Percentiles rank a stretch among this genome's conserved stretches.
phyloP scores from a whole-genome alignment of 2,888 invertebrate species.

The Ariolimax columbianus region DNA sequence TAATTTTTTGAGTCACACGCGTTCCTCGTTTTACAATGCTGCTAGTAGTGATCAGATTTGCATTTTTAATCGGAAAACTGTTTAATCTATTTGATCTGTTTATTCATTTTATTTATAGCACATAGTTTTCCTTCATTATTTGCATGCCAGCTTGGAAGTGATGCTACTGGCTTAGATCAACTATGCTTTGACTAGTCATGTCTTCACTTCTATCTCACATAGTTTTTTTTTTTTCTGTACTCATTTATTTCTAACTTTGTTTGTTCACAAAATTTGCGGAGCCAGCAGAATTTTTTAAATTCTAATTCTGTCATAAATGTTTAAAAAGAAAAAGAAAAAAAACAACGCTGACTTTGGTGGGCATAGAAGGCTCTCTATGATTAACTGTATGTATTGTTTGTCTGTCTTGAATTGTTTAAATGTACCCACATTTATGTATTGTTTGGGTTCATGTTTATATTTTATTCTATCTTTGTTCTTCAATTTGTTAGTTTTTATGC shows the following conservation, averaged over 20 bases:
- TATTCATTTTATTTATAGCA: constrained; percentile 17
- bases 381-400: constrained; percentile 22
- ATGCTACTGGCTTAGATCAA: constrained; percentile 32
- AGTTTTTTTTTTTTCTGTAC: neutral
- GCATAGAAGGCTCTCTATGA: constrained; percentile 48
- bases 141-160: constrained; percentile 30
- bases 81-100: neutral
- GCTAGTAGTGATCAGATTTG: neutral
- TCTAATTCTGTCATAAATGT: neutral
- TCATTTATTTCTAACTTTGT: constrained; percentile 11
- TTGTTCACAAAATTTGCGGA: neutral
- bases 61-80: neutral
- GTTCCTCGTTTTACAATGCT: neutral
- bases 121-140: neutral
- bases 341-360: neutral
- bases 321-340: neutral
- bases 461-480: neutral
- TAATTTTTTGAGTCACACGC: neutral
- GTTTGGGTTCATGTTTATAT: neutral
- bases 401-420: constrained; percentile 18
- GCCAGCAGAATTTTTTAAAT: neutral
- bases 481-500: neutral
- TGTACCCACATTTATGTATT: constrained; percentile 16
- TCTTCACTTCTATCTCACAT: constrained; percentile 22
- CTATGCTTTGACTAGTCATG: constrained; percentile 32